Evolutionary conservation across 2,113 vertebrate genomes (phyloP), one percentile per base, ranked within the genome.

Genomic region (Malurus cyaneus): DNA sequence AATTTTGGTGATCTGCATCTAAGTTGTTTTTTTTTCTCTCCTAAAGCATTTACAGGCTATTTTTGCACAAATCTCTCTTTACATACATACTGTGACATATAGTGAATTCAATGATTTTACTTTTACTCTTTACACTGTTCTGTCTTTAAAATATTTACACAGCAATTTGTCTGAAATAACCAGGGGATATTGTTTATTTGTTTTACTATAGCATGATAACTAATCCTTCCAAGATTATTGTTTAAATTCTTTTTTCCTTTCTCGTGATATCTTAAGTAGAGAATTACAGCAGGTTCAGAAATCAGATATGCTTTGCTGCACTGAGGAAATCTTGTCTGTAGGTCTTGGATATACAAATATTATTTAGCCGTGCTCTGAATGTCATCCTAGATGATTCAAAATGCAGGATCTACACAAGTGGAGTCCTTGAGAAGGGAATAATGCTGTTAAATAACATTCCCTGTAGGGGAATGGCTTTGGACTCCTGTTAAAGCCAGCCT

Each of bases 381-480:
- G 79, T 89, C 56, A 90, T 89, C 88, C 76, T 84, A 93, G 91
- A 80, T 83, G 89, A 57, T 91, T 67, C 70, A 66, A 54, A 89
- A 70, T 5, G 26, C 83, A 84, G 88, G 73, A 91, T 79, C 28
- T 64, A 13, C 82, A 91, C 32, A 82, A 81, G 49, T 18, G 3
- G 4, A 78, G 65, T 47, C 73, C 88, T 89, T 65, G 73, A 91
- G 93, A 70, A 88, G 44, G 86, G 79, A 16, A 18, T 7, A 4
- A 91, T 93, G 84, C 95, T 89, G 67, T 80, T 88, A 88, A 87
- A 80, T 96, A 95, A 85, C 79, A 88, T 93, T 89, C 97, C 93
- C 89, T 78, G 50, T 59, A 62, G 96, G 86, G 66, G 12, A 70
- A 88, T 95, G 41, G 69, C 70, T 94, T 79, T 91, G 88, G 96